Evolutionary conservation across 2,888 invertebrate species (phyloP), one percentile per base, ranked within the genome.

Genomic region (Drosophila bunnanda): DNA sequence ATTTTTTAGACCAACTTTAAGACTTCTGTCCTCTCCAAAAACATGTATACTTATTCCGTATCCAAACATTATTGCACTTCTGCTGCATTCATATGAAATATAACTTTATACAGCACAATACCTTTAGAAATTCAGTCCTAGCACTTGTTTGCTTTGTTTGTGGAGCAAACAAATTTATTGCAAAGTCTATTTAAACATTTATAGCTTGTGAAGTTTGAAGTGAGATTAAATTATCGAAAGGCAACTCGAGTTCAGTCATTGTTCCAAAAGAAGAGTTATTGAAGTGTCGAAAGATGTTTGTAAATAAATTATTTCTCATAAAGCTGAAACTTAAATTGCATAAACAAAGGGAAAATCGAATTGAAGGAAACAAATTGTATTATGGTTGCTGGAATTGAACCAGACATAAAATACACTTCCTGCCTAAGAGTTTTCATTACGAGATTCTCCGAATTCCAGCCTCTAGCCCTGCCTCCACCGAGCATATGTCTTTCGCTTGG

Each of bases 401-500:
- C n/a, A 22, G 2, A 20, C n/a, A 8, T 30, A 30, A 22, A n/a
- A 20, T 32, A 22, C 32, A 7, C 32, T 17, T 4, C 20, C 25
- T 25, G n/a, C 46, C 28, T 2, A 0, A 25, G 38, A 41, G 25
- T 64, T 64, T 64, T 34, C 64, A 64, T 64, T 64, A 41, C 17
- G n/a, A 66, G 65, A 46, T 66, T 48, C 52, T 53, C 52, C n/a
- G 22, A 65, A 66, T 53, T 65, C 67, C 41, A 36, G n/a, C 13
- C 41, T 13, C 28, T 15, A 32, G 15, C n/a, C 30, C 28, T 38
- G 46, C n/a, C 17, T 15, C 10, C 20, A 12, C 15, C n/a, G 10
- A 1, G 12, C 65, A 58, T 72, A 53, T 68, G 59, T 68, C 69
- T 67, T 79, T 74, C 77, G 71, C 74, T 88, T 70, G 62, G 78